Evolutionary conservation across 2,888 invertebrate genomes (phyloP).

Genomic region (Aplocera efformata): DNA sequence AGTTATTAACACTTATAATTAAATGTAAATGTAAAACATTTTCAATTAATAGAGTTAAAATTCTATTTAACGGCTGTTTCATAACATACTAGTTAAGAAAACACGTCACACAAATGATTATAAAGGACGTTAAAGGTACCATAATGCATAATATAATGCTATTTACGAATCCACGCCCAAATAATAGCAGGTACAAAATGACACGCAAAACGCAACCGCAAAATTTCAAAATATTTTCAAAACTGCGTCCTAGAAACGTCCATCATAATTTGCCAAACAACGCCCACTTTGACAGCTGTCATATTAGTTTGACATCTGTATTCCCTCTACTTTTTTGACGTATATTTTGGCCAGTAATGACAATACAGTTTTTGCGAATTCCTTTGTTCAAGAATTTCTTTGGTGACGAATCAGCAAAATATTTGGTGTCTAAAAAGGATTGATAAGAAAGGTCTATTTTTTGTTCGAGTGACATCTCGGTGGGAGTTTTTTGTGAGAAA

Average conservation of each 20-base stretch:
- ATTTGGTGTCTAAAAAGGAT: conserved; percentile 35
- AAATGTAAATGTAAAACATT: too few relatives aligned
- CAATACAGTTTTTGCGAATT: conserved; percentile 34
- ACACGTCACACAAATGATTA: too few relatives aligned
- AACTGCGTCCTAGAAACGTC: conserved; percentile 36
- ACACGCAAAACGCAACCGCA: conserved; percentile 31
- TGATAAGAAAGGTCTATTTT: conserved; percentile 34
- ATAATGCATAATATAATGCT: too few relatives aligned
- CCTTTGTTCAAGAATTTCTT: conserved; percentile 26
- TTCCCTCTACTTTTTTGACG: conserved; percentile 39
- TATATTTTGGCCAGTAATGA: conserved; percentile 29
- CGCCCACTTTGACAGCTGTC: conserved; percentile 72
- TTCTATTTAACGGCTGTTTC: too few relatives aligned
- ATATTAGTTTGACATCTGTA: conserved; percentile 66
- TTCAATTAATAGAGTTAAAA: too few relatives aligned
- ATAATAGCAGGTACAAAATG: conserved; percentile 32
- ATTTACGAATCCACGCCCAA: conserved; percentile 3
- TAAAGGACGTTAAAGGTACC: too few relatives aligned
- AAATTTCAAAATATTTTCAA: conserved; percentile 49
- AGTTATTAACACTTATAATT: too few relatives aligned
- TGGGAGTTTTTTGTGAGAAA: conserved; percentile 11
- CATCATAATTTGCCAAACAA: conserved; percentile 57
- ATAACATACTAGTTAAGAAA: too few relatives aligned
- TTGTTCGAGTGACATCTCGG: conserved; percentile 23
- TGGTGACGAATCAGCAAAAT: conserved; percentile 41